A percentile compares a stretch with the other conserved stretches of the same genome.
Conservation (phyloP, 2,888 invertebrate genomes). For the Drosophila affinis region DNA sequence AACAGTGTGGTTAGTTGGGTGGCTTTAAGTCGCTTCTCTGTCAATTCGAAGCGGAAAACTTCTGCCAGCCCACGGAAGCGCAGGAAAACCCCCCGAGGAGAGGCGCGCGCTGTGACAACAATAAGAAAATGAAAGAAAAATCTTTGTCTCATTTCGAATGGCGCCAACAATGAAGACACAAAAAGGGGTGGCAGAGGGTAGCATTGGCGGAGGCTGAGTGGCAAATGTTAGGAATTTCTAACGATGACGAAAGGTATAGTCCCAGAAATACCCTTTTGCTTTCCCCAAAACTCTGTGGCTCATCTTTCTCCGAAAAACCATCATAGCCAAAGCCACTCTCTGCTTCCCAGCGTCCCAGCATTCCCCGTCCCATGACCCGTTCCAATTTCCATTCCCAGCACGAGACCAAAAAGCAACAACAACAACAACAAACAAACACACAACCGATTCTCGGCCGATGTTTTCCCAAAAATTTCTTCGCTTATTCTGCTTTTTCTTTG, state of each 20-base stretch:
- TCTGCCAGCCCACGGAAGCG: slow-evolving; percentile 21
- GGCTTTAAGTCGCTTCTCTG: slow-evolving; percentile 49
- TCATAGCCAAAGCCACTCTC: too few relatives aligned
- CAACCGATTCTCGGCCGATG: not conserved
- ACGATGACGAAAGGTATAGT: not conserved
- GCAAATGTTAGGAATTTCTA: not conserved
- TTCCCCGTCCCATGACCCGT: too few relatives aligned
- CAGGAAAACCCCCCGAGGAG: not conserved
- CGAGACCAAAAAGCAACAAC: too few relatives aligned
- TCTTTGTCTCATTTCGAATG: slow-evolving; percentile 36
- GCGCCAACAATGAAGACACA: slow-evolving; percentile 36
- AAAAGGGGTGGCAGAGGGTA: not conserved
- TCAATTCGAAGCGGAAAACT: slow-evolving; percentile 45
- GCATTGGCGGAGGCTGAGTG: not conserved
- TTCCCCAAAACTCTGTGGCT: too few relatives aligned
- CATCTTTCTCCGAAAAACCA: too few relatives aligned
- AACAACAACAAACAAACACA: too few relatives aligned
- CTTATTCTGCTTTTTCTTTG: not conserved
- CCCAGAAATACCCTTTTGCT: not conserved
- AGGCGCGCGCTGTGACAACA: not conserved
- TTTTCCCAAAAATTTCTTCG: slow-evolving; percentile 22
- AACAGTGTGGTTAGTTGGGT: not conserved
- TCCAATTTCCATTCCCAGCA: too few relatives aligned
- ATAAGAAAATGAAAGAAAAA: slow-evolving; percentile 27
- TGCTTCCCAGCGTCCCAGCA: too few relatives aligned